phyloP scores from a whole-genome alignment of 2,888 invertebrate species.

The Caenorhabditis wallacei region DNA sequence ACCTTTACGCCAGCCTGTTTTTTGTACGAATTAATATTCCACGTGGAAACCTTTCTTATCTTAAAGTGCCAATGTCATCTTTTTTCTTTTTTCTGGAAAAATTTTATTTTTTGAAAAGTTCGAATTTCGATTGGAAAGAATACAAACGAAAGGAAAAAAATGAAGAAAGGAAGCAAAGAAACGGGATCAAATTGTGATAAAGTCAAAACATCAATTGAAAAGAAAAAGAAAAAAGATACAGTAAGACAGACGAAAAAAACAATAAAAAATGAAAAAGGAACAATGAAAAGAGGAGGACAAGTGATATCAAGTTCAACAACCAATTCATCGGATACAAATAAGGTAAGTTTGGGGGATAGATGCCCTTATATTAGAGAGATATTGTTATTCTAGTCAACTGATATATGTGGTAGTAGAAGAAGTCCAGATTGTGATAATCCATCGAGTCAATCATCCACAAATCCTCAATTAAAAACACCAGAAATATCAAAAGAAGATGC shows the following conservation, averaged over 20 bases:
- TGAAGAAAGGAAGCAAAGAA: slow-evolving; percentile 10
- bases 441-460: not conserved
- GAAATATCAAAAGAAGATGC: slow-evolving; percentile 3
- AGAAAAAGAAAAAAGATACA: not conserved
- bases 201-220: not conserved
- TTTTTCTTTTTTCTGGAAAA: not conserved
- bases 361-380: too few species aligned
- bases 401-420: not conserved
- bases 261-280: not conserved
- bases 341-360: too few species aligned
- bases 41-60: too few species aligned
- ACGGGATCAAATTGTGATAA: slow-evolving; percentile 27
- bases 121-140: not conserved
- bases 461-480: not conserved
- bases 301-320: not conserved
- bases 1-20: too few species aligned
- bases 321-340: slow-evolving; percentile 13
- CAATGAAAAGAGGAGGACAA: not conserved
- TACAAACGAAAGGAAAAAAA: not conserved
- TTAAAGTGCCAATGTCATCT: too few species aligned
- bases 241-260: slow-evolving; percentile 1
- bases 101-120: not conserved
- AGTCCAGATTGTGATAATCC: not conserved
- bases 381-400: not conserved
- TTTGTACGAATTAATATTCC: too few species aligned